Evolutionary conservation across 2,888 invertebrate genomes (phyloP), one percentile per base, ranked within the genome.

Genomic region (Hydraecia micacea): DNA sequence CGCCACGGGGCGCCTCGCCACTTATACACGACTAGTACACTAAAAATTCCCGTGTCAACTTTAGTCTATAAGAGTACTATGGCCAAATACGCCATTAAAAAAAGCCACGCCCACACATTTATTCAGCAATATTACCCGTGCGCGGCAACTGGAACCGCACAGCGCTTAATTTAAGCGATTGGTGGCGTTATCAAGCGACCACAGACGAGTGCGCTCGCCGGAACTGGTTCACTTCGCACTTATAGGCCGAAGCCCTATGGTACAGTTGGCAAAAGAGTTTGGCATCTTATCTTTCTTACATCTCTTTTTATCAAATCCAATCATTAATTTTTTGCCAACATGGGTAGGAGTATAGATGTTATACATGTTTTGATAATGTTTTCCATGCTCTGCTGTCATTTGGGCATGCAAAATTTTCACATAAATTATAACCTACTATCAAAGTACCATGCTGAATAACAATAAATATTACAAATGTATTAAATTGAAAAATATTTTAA

Each of bases 181-280:
- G 79, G 77, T 77, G 65, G 68, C 81, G 80, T 83, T 88, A 88
- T 88, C 87, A 83, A 75, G 75, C 80, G 81, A 65, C 73, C 83
- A 87, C 81, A 88, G 88, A 75, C 70, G 81, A 88, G 75, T 81
- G 81, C 82, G 82, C 84, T 68, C 77, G 67, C 58, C 72, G 77
- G 80, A 70, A 80, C 77, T 65, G 67, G 79, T 77, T 62, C 76
- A 80, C 60, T 83, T 77, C 42, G 65, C 75, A 74, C 81, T 67
- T 81, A 70, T 66, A 75, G 67, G 28, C 55, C 11, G 55, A n/a
- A n/a, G 11, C 66, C 7, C 32, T 21, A 58, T 18, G n/a, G 65
- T 76, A 76, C 55, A 13, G 39, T 52, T 36, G 13, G 21, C 15
- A 49, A 49, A 69, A 62, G 15, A 60, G 49, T 32, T 18, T 9